Evolutionary conservation across 2,797 vertebrate species (phyloP), one percentile per base, ranked within the genome.

Genomic region (Mico argentatus): DNA sequence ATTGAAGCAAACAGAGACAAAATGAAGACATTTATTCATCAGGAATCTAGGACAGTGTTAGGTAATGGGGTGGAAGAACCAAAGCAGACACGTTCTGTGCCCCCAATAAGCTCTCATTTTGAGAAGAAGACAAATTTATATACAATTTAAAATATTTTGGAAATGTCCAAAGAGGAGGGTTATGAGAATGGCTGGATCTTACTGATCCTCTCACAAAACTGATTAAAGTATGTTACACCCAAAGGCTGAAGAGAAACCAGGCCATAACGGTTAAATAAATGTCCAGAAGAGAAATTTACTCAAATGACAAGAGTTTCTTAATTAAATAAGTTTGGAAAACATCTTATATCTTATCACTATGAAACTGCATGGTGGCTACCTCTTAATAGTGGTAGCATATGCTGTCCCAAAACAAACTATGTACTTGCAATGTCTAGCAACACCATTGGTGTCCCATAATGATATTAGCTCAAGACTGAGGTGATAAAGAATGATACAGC

Each of bases 391-490:
- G n/a, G 77, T 55, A 73, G 15, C 75, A 33, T 86, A 33, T 70
- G n/a, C 22, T 30, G 70, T 88, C 15, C 22, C 24, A 30, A 75
- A 90, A 19, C 7, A 76, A 81, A 27, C 7, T 33, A 80, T 59
- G 7, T 82, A 61, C 76, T 61, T 46, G 2, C 7, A 79, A 96
- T 85, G n/a, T 79, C 57, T 1, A 4, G 64, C 96, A 83, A 92
- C 93, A 86, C 94, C 30, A 52, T 83, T 59, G 73, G 30, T 95
- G 44, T 61, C 36, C 73, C 72, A 96, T 85, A 70, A 81, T 81
- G 46, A 13, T 1, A 0, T 93, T 95, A 97, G 90, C 92, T 82
- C 77, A 90, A 44, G 39, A 48, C 24, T 27, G 61, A 92, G 48
- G 77, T 72, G 61, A 92, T 75, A 80, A 97, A 39, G 36, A 30